phyloP scores from a whole-genome alignment of 2,888 invertebrate species.

The Pyrrhia umbra region DNA sequence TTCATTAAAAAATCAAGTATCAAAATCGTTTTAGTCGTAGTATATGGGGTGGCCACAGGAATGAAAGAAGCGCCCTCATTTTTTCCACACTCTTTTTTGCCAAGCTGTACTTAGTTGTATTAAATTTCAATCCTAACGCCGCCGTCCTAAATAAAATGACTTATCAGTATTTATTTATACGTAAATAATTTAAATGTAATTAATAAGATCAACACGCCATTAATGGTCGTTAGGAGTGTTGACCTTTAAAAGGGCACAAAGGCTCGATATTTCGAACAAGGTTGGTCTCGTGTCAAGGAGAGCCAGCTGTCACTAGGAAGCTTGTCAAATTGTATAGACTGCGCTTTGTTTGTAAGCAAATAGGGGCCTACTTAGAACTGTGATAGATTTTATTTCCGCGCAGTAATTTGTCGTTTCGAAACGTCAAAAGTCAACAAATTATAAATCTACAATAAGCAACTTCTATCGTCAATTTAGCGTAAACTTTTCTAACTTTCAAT shows the following conservation, averaged over 20 bases:
- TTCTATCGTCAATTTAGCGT: background rate
- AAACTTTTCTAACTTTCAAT: too few species aligned
- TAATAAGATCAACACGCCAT: background rate
- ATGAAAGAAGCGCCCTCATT: too few species aligned
- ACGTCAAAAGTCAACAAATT: too few species aligned
- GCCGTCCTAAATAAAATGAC: too few species aligned
- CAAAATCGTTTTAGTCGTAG: too few species aligned
- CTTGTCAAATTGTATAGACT: background rate
- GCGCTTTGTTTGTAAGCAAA: background rate
- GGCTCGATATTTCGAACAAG: background rate
- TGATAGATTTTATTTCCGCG: background rate
- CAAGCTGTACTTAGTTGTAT: too few species aligned
- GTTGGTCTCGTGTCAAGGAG: conserved; percentile 13
- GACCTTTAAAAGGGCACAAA: conserved; percentile 4
- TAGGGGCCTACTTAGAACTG: background rate
- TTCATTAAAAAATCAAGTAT: too few species aligned
- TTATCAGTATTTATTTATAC: background rate
- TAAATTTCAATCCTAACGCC: too few species aligned
- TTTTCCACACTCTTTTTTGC: too few species aligned
- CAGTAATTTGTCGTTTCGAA: background rate
- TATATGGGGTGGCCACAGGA: too few species aligned
- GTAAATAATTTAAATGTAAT: background rate
- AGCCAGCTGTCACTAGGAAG: background rate
- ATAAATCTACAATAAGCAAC: too few species aligned
- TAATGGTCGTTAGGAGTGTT: background rate